phyloP scores from a whole-genome alignment of 1,140 invertebrate genomes.

The Hestina assimilis region DNA sequence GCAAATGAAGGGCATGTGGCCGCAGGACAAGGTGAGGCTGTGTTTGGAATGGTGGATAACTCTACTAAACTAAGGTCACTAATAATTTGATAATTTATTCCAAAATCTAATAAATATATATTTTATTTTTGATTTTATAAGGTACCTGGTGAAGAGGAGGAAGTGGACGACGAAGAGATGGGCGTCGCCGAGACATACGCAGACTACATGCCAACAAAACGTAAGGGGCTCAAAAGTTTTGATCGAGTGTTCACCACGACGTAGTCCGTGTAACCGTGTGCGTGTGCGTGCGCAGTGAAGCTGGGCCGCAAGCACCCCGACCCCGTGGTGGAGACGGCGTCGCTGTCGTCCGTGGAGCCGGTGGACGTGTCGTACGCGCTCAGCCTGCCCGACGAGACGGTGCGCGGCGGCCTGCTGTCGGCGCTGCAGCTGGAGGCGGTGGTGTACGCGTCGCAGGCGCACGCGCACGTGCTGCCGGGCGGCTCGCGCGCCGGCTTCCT shows the following conservation, averaged over 20 bases:
- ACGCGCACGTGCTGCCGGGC: conserved; percentile 94
- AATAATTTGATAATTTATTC: background rate
- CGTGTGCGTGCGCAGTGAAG: conserved; percentile 83
- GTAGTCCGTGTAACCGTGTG: too few relatives aligned
- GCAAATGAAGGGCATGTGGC: conserved; percentile 59
- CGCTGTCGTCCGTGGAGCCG: conserved; percentile 96
- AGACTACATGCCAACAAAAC: conserved; percentile 98
- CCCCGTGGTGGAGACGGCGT: conserved; percentile 99
- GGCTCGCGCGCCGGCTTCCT: conserved; percentile 96
- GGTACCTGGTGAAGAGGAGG: conserved; percentile 84
- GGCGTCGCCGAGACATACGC: conserved; percentile 98
- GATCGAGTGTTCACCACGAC: too few relatives aligned
- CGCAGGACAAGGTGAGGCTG: conserved; percentile 50
- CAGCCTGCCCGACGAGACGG: conserved; percentile 90
- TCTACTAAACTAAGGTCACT: too few relatives aligned
- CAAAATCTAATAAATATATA: background rate
- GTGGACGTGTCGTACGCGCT: conserved; percentile 96
- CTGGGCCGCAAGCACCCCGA: conserved; percentile 98
- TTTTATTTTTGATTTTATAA: background rate
- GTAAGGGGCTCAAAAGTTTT: conserved; percentile 82
- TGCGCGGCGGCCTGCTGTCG: conserved; percentile 92
- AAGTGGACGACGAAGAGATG: conserved; percentile 97
- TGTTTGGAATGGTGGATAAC: background rate
- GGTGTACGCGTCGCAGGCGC: conserved; percentile 97
- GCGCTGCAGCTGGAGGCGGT: conserved; percentile 98